Conservation (phyloP, 35 echinoderm and acorn worm species). For the Amphiura filiformis region DNA sequence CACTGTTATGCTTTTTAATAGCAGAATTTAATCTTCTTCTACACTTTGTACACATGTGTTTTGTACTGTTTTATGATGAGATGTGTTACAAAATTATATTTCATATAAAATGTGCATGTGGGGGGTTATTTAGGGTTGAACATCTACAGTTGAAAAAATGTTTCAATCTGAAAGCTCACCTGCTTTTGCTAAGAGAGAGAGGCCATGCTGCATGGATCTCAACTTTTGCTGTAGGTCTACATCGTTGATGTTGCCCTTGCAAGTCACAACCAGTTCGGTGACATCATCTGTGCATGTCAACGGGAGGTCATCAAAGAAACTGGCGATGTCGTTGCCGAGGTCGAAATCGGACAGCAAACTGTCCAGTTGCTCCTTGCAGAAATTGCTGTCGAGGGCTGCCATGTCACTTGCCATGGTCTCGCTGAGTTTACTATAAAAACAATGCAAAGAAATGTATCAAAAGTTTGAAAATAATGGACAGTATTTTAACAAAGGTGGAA, state of each 20-base stretch:
- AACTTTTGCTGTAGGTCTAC: neutral
- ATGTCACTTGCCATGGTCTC: neutral
- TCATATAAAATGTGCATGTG: too few relatives aligned
- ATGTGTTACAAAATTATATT: too few relatives aligned
- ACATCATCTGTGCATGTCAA: neutral
- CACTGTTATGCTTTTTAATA: too few relatives aligned
- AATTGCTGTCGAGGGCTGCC: neutral
- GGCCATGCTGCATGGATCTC: neutral
- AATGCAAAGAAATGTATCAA: neutral
- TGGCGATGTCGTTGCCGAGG: neutral
- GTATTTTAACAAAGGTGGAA: too few relatives aligned
- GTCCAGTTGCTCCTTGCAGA: neutral
- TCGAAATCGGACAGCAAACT: neutral
- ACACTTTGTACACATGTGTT: too few relatives aligned
- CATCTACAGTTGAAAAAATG: too few relatives aligned
- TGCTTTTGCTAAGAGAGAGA: neutral
- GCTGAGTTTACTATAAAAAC: neutral
- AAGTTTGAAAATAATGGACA: too few relatives aligned
- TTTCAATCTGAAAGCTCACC: neutral
- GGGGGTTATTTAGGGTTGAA: too few relatives aligned
- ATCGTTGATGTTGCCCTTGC: conserved; percentile 5
- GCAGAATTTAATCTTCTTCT: too few relatives aligned
- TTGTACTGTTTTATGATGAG: too few relatives aligned
- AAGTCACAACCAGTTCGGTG: neutral
- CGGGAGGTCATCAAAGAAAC: neutral